phyloP scores from a whole-genome alignment of 2,797 vertebrate genomes.

The Clarias laeviceps region DNA sequence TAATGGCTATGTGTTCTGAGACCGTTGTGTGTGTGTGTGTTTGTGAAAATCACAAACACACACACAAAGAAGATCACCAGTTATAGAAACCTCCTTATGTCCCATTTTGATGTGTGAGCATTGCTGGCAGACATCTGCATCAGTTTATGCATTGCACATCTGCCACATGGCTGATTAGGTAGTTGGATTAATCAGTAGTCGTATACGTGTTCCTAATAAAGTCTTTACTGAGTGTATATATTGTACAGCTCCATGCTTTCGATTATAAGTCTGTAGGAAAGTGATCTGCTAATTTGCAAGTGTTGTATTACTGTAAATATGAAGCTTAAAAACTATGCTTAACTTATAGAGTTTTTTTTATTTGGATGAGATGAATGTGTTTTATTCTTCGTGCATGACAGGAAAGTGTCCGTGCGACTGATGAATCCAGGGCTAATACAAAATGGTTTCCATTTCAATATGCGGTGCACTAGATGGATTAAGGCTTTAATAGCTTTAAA shows the following conservation, averaged over 20 bases:
- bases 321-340: slow-evolving; percentile 20
- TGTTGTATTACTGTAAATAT: slow-evolving; percentile 45
- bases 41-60: no score
- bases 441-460: slow-evolving; percentile 28
- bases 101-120: neutral
- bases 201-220: neutral
- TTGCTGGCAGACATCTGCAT: no score
- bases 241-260: neutral
- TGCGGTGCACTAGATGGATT: slow-evolving; percentile 28
- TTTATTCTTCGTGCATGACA: slow-evolving; percentile 48
- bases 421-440: slow-evolving; percentile 31
- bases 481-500: no score
- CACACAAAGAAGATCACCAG: neutral
- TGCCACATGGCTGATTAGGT: neutral
- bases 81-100: neutral
- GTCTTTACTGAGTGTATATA: neutral
- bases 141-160: neutral
- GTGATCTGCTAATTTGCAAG: slow-evolving; percentile 19
- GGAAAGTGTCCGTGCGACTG: slow-evolving; percentile 13
- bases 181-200: neutral
- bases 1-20: no score
- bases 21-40: no score
- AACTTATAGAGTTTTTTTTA: slow-evolving; percentile 4
- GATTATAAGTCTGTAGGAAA: slow-evolving; percentile 21
- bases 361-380: slow-evolving; percentile 47